These are phyloP conservation scores for Anoplopoma fimbria DNA, from an alignment of 2,113 vertebrate species.

Conservation along the genomic window DNA sequence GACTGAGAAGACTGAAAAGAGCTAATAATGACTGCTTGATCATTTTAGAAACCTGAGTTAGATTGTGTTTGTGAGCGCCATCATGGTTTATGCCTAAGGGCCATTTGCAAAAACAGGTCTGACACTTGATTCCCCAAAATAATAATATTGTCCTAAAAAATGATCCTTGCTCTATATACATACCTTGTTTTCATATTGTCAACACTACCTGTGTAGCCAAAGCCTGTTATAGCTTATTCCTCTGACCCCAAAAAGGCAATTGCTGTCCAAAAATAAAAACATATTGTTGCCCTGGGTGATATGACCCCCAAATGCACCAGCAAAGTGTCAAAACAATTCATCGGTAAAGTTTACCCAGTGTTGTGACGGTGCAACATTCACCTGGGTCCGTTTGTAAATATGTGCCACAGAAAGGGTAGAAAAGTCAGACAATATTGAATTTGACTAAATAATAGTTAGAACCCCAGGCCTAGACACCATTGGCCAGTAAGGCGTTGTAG, in stretches of 20 bases:
- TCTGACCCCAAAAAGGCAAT: not conserved
- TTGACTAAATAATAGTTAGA: no score
- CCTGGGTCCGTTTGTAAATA: no score
- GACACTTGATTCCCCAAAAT: not conserved
- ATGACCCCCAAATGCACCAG: not conserved
- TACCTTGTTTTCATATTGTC: not conserved
- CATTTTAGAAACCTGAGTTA: not conserved
- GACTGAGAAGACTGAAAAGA: not conserved
- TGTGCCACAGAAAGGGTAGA: no score
- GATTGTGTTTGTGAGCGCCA: not conserved
- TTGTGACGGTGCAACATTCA: no score
- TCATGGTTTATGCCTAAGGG: not conserved
- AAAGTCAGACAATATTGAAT: no score
- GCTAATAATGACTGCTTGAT: slow-evolving; percentile 5
- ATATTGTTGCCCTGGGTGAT: no score
- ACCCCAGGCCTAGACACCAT: no score
- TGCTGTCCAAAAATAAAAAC: no score
- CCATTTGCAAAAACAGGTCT: not conserved
- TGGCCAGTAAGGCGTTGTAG: no score
- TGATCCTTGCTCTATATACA: not conserved
- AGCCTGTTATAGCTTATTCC: not conserved
- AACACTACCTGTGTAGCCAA: not conserved
- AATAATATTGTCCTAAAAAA: not conserved
- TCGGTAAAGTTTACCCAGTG: no score
- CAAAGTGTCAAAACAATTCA: no score